Evolutionary conservation across 2,113 vertebrate species (phyloP), one percentile per base, ranked within the genome.

Genomic region (Microcebus ravelobensis): DNA sequence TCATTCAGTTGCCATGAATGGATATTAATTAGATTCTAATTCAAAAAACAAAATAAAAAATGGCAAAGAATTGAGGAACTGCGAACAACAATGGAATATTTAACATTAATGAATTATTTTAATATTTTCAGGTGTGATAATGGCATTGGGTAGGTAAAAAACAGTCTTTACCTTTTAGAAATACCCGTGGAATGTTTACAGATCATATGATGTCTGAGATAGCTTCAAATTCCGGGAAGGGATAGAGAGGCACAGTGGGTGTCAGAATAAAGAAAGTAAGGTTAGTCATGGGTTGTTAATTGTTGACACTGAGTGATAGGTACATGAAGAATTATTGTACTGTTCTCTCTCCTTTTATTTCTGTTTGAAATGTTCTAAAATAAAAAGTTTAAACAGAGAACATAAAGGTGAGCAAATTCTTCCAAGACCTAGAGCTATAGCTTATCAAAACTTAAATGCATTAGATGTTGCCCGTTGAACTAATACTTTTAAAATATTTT

Each of bases 401-500:
- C 3, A 27, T 34, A 50, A 76, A 67, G 12, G n/a, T 3, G 2
- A 97, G 36, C 17, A 57, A 55, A 79, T 91, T 88, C 55, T 84
- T 84, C n/a, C 25, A 77, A 91, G 29, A 52, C 20, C 5, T 88
- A 55, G 20, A 63, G 31, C 31, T 88, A n/a, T 55, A 67, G 67
- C 61, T 84, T 67, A 29, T 61, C 39, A 82, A 84, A 73, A 57
- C 29, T 29, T 80, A 71, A 63, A 36, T 52, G 10, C 83, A 83
- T 83, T 67, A 83, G 48, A 59, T 87, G 59, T 10, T 76, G 12
- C 12, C 61, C n/a, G 21, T 39, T 55, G 9, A 85, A 61, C 27
- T 45, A 96, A 57, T 61, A 50, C 11, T 92, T 95, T 81, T 39
- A 68, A 86, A 90, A 91, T 83, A 89, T 76, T 88, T 67, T 52